phyloP scores from a whole-genome alignment of 2,113 vertebrate species.

The Coptodon bakossiorum region DNA sequence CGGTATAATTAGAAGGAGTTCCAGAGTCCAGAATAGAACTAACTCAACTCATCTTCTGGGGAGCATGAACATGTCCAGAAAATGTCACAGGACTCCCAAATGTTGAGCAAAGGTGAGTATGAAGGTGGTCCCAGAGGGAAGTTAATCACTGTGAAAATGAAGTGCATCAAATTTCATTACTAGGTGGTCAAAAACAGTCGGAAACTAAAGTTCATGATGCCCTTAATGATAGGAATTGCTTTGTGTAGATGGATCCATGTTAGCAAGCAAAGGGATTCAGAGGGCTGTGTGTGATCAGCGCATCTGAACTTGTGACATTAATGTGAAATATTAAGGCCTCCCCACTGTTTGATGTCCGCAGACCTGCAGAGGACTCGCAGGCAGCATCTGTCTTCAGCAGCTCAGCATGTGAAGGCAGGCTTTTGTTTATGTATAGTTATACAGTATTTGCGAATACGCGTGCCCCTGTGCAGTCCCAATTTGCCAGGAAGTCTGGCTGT shows the following conservation, averaged over 20 bases:
- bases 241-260: background rate
- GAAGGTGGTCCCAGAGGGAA: background rate
- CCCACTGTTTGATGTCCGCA: background rate
- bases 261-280: background rate
- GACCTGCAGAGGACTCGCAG: conserved; percentile 3
- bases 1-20: background rate
- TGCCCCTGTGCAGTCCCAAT: conserved; percentile 7
- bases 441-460: background rate
- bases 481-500: conserved; percentile 51
- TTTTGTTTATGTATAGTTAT: background rate
- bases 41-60: background rate
- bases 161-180: background rate
- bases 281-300: background rate
- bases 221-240: background rate
- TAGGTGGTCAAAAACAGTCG: background rate
- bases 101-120: background rate
- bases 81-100: background rate
- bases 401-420: background rate
- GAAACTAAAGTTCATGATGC: background rate
- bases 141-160: background rate
- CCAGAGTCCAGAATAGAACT: background rate
- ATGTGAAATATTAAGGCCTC: conserved; percentile 1
- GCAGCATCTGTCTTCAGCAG: background rate
- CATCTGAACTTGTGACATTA: background rate
- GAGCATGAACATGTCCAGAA: background rate